These are phyloP conservation scores for Tachysurus fulvidraco DNA, from an alignment of 2,113 vertebrate genomes.

Conservation along the genomic window DNA sequence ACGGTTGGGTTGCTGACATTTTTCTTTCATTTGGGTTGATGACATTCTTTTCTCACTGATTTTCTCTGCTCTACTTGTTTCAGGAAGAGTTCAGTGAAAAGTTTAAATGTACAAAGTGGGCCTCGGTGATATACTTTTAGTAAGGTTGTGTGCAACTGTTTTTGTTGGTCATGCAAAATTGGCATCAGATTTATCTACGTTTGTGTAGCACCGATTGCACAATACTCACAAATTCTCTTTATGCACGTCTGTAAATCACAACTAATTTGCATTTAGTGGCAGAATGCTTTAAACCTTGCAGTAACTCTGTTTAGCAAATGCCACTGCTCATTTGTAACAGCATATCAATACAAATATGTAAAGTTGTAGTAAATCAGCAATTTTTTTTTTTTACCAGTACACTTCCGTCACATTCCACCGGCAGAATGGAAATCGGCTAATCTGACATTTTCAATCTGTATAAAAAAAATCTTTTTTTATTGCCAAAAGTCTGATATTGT, in stretches of 20 bases:
- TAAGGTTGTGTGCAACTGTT: not conserved
- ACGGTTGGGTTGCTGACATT: slow-evolving; percentile 44
- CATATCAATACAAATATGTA: not conserved
- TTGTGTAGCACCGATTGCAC: not conserved
- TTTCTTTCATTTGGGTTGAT: slow-evolving; percentile 24
- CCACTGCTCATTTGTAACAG: not conserved
- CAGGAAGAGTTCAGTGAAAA: not conserved
- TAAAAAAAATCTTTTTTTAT: too few relatives aligned
- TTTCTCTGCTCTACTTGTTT: not conserved
- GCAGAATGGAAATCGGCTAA: too few relatives aligned
- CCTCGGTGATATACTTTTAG: not conserved
- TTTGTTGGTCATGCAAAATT: not conserved
- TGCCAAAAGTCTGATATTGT: too few relatives aligned
- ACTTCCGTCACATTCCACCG: too few relatives aligned
- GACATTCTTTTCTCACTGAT: not conserved
- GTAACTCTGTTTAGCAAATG: not conserved
- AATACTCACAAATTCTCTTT: not conserved
- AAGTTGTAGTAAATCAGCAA: not conserved
- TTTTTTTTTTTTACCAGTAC: not conserved
- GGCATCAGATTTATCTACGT: not conserved
- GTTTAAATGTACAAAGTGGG: not conserved
- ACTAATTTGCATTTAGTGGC: not conserved
- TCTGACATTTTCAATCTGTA: too few relatives aligned
- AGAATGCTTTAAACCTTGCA: not conserved
- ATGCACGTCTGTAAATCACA: not conserved